These are phyloP conservation scores for Smutsia gigantea DNA, from an alignment of 2,797 vertebrate species.

Conservation along the genomic window DNA sequence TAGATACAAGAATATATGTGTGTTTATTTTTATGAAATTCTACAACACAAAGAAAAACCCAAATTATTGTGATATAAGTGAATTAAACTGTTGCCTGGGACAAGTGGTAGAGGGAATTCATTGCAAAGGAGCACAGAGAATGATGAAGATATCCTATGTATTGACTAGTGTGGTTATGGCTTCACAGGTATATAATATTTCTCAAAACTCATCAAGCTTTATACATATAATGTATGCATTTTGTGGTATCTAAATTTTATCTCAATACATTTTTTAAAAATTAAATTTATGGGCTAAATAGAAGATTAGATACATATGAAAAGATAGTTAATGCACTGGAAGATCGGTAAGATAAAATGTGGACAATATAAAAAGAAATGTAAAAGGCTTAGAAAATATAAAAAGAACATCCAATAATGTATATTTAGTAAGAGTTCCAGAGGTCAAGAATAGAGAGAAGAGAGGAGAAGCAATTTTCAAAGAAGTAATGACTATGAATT, in stretches of 20 bases:
- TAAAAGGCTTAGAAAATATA: not conserved
- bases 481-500: not conserved
- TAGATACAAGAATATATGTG: not conserved
- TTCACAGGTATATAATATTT: not conserved
- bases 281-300: not conserved
- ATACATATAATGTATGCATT: not conserved
- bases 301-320: not conserved
- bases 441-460: not conserved
- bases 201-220: not conserved
- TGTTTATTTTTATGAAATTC: not conserved
- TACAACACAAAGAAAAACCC: not conserved
- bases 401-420: not conserved
- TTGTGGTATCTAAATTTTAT: not conserved
- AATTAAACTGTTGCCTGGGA: not conserved
- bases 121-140: not conserved
- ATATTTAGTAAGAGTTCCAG: not conserved
- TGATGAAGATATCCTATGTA: not conserved
- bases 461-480: not conserved
- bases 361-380: not conserved
- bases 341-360: not conserved
- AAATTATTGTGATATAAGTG: not conserved
- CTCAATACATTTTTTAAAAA: not conserved
- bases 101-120: not conserved
- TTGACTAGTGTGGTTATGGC: not conserved
- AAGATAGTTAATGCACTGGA: not conserved